Evolutionary conservation across 2,888 invertebrate species (phyloP).

Genomic region (Drosophila hawaiiensis): DNA sequence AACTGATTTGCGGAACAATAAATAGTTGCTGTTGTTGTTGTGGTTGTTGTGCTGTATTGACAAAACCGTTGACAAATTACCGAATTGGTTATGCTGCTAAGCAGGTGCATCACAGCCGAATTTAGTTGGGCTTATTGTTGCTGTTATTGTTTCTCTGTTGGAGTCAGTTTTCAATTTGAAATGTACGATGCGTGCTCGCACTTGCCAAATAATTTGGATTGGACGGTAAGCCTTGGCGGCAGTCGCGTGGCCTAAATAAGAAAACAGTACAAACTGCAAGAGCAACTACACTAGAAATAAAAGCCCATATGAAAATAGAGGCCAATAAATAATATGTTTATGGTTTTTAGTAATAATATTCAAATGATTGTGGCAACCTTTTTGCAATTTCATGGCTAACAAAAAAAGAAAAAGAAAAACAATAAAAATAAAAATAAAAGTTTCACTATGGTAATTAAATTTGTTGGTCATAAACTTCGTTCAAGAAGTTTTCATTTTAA

Average conservation of each 20-base stretch:
- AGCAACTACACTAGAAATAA: slow-evolving; percentile 22
- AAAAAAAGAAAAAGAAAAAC: neutral
- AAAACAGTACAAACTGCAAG: slow-evolving; percentile 44
- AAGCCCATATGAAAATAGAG: slow-evolving; percentile 26
- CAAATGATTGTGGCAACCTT: slow-evolving; percentile 39
- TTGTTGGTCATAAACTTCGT: slow-evolving; percentile 48
- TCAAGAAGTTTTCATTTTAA: slow-evolving; percentile 51
- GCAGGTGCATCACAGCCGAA: slow-evolving; percentile 52
- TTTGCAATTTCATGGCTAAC: slow-evolving; percentile 24
- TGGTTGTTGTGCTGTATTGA: slow-evolving; percentile 1
- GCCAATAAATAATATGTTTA: slow-evolving; percentile 59
- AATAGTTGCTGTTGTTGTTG: slow-evolving; percentile 13
- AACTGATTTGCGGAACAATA: slow-evolving; percentile 67
- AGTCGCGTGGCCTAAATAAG: slow-evolving; percentile 75
- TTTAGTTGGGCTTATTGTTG: slow-evolving; percentile 25
- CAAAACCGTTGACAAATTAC: slow-evolving; percentile 35
- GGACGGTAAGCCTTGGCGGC: slow-evolving; percentile 63
- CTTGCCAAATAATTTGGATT: slow-evolving; percentile 68
- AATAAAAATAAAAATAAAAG: slow-evolving; percentile 17
- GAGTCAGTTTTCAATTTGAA: slow-evolving; percentile 59
- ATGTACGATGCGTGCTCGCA: slow-evolving; percentile 69
- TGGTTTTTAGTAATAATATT: slow-evolving; percentile 44
- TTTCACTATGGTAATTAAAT: slow-evolving; percentile 68
- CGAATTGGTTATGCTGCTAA: slow-evolving; percentile 47
- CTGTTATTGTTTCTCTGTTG: slow-evolving; percentile 20